These are phyloP conservation scores for Reticulitermes speratus DNA, from an alignment of 1,140 invertebrate genomes.

Conservation along the genomic window DNA sequence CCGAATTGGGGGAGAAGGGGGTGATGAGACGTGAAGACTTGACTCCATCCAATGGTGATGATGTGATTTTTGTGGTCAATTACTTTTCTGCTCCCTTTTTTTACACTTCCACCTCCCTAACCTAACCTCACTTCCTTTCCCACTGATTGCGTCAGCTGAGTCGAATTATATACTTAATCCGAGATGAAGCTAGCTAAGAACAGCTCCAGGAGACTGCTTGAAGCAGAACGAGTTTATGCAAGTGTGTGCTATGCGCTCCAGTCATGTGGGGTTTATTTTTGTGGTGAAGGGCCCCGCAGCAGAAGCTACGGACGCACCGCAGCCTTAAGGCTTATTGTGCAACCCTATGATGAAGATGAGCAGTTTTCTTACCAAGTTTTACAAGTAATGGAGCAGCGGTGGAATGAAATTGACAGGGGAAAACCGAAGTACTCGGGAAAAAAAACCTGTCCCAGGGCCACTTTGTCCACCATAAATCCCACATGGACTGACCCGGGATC, in stretches of 20 bases:
- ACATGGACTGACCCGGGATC: too few relatives aligned
- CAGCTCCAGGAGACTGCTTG: background rate
- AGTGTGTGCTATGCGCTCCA: background rate
- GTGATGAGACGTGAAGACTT: background rate
- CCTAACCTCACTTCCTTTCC: constrained; percentile 8
- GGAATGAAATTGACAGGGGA: too few relatives aligned
- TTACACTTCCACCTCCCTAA: background rate
- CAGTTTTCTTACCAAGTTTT: too few relatives aligned
- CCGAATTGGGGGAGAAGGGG: background rate
- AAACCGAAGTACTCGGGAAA: too few relatives aligned
- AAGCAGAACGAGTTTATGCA: background rate
- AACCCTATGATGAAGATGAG: too few relatives aligned
- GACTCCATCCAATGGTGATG: background rate
- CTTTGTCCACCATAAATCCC: too few relatives aligned
- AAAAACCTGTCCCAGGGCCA: too few relatives aligned
- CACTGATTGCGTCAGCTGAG: constrained; percentile 2
- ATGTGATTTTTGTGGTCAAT: constrained; percentile 19
- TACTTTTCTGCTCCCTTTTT: background rate
- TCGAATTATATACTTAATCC: constrained; percentile 12
- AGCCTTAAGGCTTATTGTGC: too few relatives aligned
- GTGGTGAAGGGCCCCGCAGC: too few relatives aligned
- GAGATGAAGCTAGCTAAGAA: constrained; percentile 13
- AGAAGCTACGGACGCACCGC: too few relatives aligned
- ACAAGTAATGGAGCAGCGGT: too few relatives aligned
- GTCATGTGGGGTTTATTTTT: too few relatives aligned